phyloP scores from a whole-genome alignment of 2,888 invertebrate species.

The Coenonympha glycerion region DNA sequence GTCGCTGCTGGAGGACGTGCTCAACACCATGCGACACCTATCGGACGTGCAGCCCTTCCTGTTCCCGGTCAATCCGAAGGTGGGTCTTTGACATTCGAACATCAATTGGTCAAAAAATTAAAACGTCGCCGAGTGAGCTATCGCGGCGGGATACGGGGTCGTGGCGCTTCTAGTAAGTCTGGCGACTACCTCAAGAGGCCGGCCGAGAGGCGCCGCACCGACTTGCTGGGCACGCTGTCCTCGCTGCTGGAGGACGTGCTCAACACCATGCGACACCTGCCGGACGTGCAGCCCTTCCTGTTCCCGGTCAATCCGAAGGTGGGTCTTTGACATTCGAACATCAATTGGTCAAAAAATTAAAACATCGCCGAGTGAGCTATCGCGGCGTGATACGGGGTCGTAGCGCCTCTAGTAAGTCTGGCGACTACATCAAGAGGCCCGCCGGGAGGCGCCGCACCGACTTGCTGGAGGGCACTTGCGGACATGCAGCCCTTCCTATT shows the following conservation, averaged over 20 bases:
- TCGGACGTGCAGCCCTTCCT: slow-evolving; percentile 95
- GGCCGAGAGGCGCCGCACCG: slow-evolving; percentile 93
- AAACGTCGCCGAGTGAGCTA: slow-evolving; percentile 86
- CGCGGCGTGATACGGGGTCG: slow-evolving; percentile 72
- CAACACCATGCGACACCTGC: slow-evolving; percentile 93
- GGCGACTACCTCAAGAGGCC: slow-evolving; percentile 83
- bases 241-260: slow-evolving; percentile 93
- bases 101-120: slow-evolving; percentile 91
- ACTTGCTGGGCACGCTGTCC: slow-evolving; percentile 96
- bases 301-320: slow-evolving; percentile 96
- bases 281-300: slow-evolving; percentile 94
- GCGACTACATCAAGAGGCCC: slow-evolving; percentile 83
- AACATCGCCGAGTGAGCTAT: slow-evolving; percentile 86
- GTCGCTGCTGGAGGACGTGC: slow-evolving; percentile 90
- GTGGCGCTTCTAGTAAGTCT: slow-evolving; percentile 55
- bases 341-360: slow-evolving; percentile 91
- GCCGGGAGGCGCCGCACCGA: slow-evolving; percentile 95
- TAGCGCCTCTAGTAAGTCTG: slow-evolving; percentile 54
- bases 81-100: slow-evolving; percentile 39
- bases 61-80: slow-evolving; percentile 95
- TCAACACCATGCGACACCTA: slow-evolving; percentile 93
- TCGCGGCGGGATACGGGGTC: slow-evolving; percentile 73
- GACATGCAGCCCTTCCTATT: slow-evolving; percentile 95
- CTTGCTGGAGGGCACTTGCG: slow-evolving; percentile 93
- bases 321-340: slow-evolving; percentile 21